These are phyloP conservation scores for Nyctibius bracteatus DNA, from an alignment of 2,113 vertebrate species.

Conservation along the genomic window DNA sequence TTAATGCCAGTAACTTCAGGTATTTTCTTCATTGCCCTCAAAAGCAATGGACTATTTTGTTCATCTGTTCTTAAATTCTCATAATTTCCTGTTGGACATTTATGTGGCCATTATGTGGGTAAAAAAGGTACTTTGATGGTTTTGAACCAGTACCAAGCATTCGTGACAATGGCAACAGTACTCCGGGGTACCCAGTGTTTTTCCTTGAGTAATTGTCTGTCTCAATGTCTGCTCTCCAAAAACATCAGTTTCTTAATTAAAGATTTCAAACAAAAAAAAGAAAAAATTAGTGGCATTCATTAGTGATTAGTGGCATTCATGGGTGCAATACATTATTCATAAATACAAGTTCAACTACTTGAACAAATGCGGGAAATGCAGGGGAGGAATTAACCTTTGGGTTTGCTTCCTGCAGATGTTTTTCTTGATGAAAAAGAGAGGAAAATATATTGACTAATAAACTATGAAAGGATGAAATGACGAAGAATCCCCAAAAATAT, in stretches of 20 bases:
- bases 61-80: not conserved
- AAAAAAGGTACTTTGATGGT: not conserved
- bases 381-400: not conserved
- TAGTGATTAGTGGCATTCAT: not conserved
- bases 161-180: not conserved
- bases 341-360: slow-evolving; percentile 11
- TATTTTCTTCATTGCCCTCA: not conserved
- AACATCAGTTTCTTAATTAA: not conserved
- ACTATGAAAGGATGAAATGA: not conserved
- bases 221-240: not conserved
- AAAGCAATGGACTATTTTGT: not conserved
- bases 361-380: not conserved
- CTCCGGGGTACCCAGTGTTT: not conserved
- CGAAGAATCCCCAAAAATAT: not conserved
- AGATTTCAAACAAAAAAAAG: not conserved
- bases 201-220: not conserved
- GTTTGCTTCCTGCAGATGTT: not conserved
- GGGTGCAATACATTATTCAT: slow-evolving; percentile 23
- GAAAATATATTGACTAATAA: not conserved
- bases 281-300: not conserved
- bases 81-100: not conserved
- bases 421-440: not conserved
- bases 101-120: not conserved
- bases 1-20: not conserved
- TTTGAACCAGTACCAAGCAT: not conserved